Evolutionary conservation across 2,113 vertebrate species (phyloP).

Genomic region (Ptilorrhoa leucosticta): DNA sequence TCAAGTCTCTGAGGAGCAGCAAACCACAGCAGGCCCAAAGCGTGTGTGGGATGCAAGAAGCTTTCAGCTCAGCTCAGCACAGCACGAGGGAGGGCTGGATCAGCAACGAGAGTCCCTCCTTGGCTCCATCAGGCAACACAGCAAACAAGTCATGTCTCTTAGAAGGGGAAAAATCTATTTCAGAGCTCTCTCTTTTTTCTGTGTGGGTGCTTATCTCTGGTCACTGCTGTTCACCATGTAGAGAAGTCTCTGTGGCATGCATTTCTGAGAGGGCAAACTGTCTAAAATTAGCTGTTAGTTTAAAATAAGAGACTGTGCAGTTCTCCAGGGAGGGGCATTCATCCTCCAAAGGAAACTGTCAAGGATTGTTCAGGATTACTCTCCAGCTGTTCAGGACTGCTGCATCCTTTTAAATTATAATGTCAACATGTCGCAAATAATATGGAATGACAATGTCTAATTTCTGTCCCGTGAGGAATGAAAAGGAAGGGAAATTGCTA

Average conservation of each 20-base stretch:
- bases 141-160: slow-evolving; percentile 36
- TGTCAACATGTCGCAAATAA: slow-evolving; percentile 58
- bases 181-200: slow-evolving; percentile 28
- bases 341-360: slow-evolving; percentile 64
- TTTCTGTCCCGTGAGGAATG: slow-evolving; percentile 58
- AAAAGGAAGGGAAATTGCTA: slow-evolving; percentile 56
- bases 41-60: background rate
- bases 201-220: slow-evolving; percentile 64
- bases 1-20: background rate
- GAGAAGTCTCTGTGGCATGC: slow-evolving; percentile 49
- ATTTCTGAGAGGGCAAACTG: slow-evolving; percentile 58
- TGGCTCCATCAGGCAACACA: background rate
- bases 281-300: slow-evolving; percentile 64
- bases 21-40: background rate
- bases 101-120: background rate
- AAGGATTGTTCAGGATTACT: slow-evolving; percentile 67
- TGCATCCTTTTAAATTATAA: slow-evolving; percentile 68
- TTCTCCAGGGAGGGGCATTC: slow-evolving; percentile 58
- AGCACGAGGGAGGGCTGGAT: background rate
- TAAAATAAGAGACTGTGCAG: slow-evolving; percentile 53
- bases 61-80: background rate
- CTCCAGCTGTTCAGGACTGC: slow-evolving; percentile 66
- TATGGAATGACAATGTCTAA: slow-evolving; percentile 58
- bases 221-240: slow-evolving; percentile 48
- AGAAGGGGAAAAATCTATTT: slow-evolving; percentile 42